Percentiles rank a stretch among this genome's conserved stretches.
phyloP scores from a whole-genome alignment of 2,888 invertebrate species.

The Erannis defoliaria region DNA sequence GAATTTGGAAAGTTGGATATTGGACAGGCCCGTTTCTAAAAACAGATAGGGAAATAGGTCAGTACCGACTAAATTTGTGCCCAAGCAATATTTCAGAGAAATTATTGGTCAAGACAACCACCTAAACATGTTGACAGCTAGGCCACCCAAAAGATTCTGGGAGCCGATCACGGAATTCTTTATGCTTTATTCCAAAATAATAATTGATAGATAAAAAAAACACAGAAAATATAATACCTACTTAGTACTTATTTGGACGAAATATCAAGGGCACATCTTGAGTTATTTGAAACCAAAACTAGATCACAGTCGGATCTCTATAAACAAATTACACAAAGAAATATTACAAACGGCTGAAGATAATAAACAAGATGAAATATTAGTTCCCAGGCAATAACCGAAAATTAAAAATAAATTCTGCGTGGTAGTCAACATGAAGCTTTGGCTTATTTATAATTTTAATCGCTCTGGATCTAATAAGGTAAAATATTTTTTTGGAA shows the following conservation, averaged over 20 bases:
- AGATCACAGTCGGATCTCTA: constrained; percentile 14
- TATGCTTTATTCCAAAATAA: no score
- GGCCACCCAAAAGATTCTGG: no score
- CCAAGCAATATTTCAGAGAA: no score
- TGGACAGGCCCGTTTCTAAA: not conserved
- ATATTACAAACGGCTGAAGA: constrained; percentile 14
- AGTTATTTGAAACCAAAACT: constrained; percentile 17
- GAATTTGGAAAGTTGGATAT: not conserved
- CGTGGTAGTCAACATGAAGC: constrained; percentile 6
- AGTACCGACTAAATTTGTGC: not conserved
- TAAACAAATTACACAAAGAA: constrained; percentile 17
- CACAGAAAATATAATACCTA: no score
- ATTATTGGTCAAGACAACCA: no score
- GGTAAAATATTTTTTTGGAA: not conserved
- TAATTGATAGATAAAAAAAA: no score
- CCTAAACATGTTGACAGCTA: no score
- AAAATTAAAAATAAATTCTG: constrained; percentile 19
- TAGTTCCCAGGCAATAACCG: constrained; percentile 24
- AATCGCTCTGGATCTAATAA: not conserved
- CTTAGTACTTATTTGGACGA: no score
- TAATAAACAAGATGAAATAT: constrained; percentile 30
- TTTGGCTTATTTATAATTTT: not conserved
- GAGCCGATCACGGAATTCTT: no score
- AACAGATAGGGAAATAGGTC: no score
- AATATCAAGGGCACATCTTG: not conserved